Base-by-base conservation (phyloP, 1,140 invertebrate species). In the Listronotus bonariensis region DNA sequence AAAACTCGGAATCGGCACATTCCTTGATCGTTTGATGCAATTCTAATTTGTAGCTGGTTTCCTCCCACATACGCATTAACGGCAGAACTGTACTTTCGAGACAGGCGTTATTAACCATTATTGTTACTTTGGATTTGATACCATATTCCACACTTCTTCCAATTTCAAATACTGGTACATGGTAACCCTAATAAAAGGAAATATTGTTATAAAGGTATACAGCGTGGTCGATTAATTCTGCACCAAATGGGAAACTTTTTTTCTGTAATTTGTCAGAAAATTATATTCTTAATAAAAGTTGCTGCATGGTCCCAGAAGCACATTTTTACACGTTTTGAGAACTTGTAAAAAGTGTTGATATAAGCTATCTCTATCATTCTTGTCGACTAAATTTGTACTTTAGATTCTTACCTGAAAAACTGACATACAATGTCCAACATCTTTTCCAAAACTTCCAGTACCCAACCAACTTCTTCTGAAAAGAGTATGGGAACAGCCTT, bases 11-110 rank as follows among this genome's bases (percentile, higher is more conserved):
- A 42, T 84, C 75, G 1, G 92, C 92, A 76, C 92, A 96, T 4
- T 86, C 80, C 1, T 84, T 78, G 71, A 94, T 92, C 5, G 89
- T 88, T 80, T 99, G 97, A 10, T 87, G 81, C 64, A 86, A 82
- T 77, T 98, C 96, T 41, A 99, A 77, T 67, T 88, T 86, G 75
- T 92, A 97, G 80, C 95, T 97, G 0, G 96, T 98, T 76, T 96
- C 92, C 80, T 99, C 97, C 97, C 96, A 99, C 67, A 89, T 84
- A 72, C 87, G 83, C 76, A 92, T 88, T 18, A 96, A 78, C 1
- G 84, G 74, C 17, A 85, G 76, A 18, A 97, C 82, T 5, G 82
- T 81, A 12, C 86, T 84, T 36, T 88, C 77, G 1, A 97, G 72
- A 1, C 92, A 83, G 18, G 77, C 72, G 4, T 82, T 82, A 61